These are phyloP conservation scores for Selene dorsalis DNA, from an alignment of 2,797 vertebrate species.

Conservation along the genomic window DNA sequence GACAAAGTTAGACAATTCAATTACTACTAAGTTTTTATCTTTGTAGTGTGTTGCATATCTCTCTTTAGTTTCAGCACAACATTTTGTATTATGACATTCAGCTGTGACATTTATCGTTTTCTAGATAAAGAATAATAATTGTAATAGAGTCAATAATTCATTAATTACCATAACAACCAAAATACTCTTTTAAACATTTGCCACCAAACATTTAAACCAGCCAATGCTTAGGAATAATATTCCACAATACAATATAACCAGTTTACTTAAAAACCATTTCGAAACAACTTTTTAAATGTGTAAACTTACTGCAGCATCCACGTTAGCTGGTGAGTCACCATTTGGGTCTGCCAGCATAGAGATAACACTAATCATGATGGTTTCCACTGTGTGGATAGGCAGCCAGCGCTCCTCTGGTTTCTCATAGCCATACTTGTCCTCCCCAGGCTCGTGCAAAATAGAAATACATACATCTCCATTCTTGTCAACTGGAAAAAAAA, in stretches of 20 bases:
- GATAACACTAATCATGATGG: constrained; percentile 99
- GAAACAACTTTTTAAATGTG: not conserved
- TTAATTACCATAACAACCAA: not conserved
- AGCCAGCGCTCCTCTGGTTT: constrained; percentile 99
- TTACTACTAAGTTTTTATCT: not conserved
- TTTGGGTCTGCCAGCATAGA: constrained; percentile 99
- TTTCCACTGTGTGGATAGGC: constrained; percentile 99
- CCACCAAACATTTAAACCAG: not conserved
- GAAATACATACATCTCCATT: constrained; percentile 99
- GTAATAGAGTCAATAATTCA: not conserved
- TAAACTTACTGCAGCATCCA: constrained; percentile 95
- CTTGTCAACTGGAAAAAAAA: constrained; percentile 92
- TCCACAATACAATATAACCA: too few relatives aligned
- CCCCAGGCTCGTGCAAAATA: constrained; percentile 98
- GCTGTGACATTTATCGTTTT: not conserved
- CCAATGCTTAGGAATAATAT: not conserved
- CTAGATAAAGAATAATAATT: too few relatives aligned
- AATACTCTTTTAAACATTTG: not conserved
- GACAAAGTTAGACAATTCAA: not conserved
- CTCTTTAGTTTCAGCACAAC: not conserved
- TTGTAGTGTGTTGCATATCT: not conserved
- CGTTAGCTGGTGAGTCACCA: constrained; percentile 98
- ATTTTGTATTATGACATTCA: not conserved
- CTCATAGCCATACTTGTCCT: constrained; percentile 99
- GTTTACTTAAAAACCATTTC: not conserved